Evolutionary conservation across 2,888 invertebrate genomes (phyloP).

Genomic region (Matsumyia berberina): DNA sequence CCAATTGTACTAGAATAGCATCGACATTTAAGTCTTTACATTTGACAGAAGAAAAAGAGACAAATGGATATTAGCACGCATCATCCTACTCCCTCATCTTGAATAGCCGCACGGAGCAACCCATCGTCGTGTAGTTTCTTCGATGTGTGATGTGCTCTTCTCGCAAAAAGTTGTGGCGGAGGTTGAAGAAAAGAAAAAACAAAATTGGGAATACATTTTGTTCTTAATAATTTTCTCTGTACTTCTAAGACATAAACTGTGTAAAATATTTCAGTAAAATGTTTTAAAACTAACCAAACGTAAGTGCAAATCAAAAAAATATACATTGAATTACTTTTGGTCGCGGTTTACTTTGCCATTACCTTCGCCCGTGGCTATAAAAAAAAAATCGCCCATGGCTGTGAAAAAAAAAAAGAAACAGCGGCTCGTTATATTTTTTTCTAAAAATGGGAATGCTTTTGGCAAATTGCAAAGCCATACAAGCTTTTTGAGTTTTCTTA

Average conservation of each 20-base stretch:
- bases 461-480: background rate
- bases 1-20: constrained; percentile 1
- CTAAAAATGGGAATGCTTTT: constrained; percentile 10
- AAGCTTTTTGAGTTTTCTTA: background rate
- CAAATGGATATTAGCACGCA: no score
- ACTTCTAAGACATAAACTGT: background rate
- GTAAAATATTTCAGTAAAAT: constrained; percentile 1
- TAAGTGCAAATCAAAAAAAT: constrained; percentile 13
- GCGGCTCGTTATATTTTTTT: background rate
- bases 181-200: constrained; percentile 13
- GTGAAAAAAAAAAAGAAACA: background rate
- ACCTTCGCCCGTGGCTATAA: background rate
- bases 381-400: background rate
- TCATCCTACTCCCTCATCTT: background rate
- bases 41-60: constrained; percentile 1
- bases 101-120: background rate
- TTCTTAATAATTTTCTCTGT: background rate
- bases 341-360: background rate
- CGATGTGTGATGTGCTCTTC: constrained; percentile 13
- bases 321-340: constrained; percentile 7
- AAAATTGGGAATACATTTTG: constrained; percentile 6
- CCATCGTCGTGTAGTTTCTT: background rate
- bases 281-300: constrained; percentile 13
- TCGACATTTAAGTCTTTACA: background rate
- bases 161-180: constrained; percentile 38